Conservation (phyloP, 2,888 invertebrate genomes). For the Torymus tubicola region DNA sequence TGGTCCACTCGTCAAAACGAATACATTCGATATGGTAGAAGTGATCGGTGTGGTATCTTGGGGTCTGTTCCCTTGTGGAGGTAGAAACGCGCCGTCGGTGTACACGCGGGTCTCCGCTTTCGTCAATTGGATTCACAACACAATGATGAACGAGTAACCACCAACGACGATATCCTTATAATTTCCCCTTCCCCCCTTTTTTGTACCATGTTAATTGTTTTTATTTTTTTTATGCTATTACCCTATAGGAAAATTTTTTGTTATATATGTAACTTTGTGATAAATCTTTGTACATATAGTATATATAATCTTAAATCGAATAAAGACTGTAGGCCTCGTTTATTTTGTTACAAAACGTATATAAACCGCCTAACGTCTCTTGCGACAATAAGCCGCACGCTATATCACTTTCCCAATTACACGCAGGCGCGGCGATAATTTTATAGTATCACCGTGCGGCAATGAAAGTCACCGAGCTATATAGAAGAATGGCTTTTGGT, state of each 20-base stretch:
- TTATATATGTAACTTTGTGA: slow-evolving; percentile 25
- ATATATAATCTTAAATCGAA: slow-evolving; percentile 25
- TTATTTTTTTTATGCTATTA: neutral
- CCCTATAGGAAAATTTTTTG: neutral
- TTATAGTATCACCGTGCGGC: too few relatives aligned
- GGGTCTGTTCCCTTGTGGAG: slow-evolving; percentile 74
- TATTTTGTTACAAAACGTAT: slow-evolving; percentile 14
- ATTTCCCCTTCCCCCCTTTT: too few relatives aligned
- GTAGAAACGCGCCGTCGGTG: slow-evolving; percentile 71
- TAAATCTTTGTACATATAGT: slow-evolving; percentile 44
- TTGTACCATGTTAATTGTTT: too few relatives aligned
- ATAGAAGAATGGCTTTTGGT: too few relatives aligned
- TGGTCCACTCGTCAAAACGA: slow-evolving; percentile 70
- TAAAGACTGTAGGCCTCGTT: neutral
- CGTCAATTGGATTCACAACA: slow-evolving; percentile 69
- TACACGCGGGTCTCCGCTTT: slow-evolving; percentile 73
- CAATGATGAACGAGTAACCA: slow-evolving; percentile 57
- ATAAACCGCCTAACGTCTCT: neutral
- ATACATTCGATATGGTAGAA: slow-evolving; percentile 66
- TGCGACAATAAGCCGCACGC: too few relatives aligned
- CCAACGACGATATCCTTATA: too few relatives aligned
- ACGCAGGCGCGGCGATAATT: too few relatives aligned
- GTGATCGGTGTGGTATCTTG: slow-evolving; percentile 74
- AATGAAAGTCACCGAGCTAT: too few relatives aligned
- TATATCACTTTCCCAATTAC: too few relatives aligned